Percentiles rank a stretch among this genome's conserved stretches.
phyloP scores from a whole-genome alignment of 2,113 vertebrate genomes.

The Ictidomys tridecemlineatus region DNA sequence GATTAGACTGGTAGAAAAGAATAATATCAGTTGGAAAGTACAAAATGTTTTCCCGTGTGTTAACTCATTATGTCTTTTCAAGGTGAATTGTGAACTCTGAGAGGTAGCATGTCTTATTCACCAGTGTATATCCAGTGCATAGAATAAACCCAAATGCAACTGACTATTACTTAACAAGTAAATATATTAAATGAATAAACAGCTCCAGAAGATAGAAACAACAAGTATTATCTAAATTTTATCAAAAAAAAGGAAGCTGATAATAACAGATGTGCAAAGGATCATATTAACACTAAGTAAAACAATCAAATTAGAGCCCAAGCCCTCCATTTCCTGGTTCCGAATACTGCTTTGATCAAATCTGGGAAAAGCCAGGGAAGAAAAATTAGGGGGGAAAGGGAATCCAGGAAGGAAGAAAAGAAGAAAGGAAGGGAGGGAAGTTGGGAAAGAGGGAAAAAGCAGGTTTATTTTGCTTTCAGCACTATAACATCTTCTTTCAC shows the following conservation, averaged over 20 bases:
- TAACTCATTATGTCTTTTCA: not conserved
- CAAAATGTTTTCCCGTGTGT: not conserved
- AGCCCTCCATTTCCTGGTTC: not conserved
- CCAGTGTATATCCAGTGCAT: not conserved
- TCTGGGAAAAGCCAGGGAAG: not conserved
- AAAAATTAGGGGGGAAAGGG: not conserved
- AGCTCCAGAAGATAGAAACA: not conserved
- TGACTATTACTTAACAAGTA: not conserved
- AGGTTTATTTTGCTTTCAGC: not conserved
- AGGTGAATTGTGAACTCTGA: not conserved
- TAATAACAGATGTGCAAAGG: not conserved
- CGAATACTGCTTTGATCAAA: not conserved
- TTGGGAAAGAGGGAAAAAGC: rapidly evolving
- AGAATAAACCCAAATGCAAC: not conserved
- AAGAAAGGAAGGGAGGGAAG: not conserved
- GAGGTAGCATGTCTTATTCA: not conserved
- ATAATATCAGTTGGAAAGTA: not conserved
- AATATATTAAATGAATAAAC: not conserved
- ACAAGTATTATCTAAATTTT: not conserved
- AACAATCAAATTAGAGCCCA: not conserved
- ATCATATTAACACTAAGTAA: not conserved
- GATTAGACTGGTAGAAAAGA: not conserved
- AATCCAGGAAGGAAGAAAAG: not conserved
- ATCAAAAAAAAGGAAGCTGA: not conserved
- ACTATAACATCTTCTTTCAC: not conserved